Percentiles rank a stretch among this genome's conserved stretches.
Evolutionary conservation across 2,797 vertebrate species (phyloP).

Genomic region (Lutjanus argentimaculatus): DNA sequence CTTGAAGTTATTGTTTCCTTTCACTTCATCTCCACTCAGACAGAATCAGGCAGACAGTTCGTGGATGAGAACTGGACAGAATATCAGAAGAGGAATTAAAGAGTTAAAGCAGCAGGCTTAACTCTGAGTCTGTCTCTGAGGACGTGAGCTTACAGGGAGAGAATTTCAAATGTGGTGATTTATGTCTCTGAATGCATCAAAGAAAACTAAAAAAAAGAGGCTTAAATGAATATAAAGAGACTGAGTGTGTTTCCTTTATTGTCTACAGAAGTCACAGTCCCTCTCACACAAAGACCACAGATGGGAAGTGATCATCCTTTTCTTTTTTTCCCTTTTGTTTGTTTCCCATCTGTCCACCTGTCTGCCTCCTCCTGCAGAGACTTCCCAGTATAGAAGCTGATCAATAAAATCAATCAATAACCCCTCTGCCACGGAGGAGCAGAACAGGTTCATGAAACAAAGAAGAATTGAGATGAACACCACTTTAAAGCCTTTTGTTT

Average conservation of each 20-base stretch:
- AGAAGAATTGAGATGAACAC: background rate
- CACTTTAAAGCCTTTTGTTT: conserved; percentile 1
- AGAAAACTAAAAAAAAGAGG: background rate
- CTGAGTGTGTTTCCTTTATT: background rate
- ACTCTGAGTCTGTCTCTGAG: conserved; percentile 13
- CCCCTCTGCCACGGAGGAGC: background rate
- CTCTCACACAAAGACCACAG: conserved; percentile 15
- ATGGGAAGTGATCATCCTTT: conserved; percentile 32
- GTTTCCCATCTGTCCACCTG: conserved; percentile 55
- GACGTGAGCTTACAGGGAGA: background rate
- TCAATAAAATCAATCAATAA: conserved; percentile 62
- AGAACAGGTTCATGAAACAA: background rate
- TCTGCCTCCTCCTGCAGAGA: conserved; percentile 26
- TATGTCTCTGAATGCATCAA: background rate
- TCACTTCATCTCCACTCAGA: conserved; percentile 1
- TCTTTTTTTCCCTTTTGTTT: conserved; percentile 27
- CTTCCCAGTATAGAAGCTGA: conserved; percentile 36
- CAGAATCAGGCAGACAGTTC: background rate
- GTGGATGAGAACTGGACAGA: conserved; percentile 2
- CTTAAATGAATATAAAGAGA: background rate
- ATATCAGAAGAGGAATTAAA: background rate
- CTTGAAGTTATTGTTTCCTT: background rate
- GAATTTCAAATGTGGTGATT: background rate
- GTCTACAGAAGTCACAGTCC: background rate
- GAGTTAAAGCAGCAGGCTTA: conserved; percentile 23